Conservation (phyloP, 2,797 vertebrate species). For the Rousettus madagascariensis region DNA sequence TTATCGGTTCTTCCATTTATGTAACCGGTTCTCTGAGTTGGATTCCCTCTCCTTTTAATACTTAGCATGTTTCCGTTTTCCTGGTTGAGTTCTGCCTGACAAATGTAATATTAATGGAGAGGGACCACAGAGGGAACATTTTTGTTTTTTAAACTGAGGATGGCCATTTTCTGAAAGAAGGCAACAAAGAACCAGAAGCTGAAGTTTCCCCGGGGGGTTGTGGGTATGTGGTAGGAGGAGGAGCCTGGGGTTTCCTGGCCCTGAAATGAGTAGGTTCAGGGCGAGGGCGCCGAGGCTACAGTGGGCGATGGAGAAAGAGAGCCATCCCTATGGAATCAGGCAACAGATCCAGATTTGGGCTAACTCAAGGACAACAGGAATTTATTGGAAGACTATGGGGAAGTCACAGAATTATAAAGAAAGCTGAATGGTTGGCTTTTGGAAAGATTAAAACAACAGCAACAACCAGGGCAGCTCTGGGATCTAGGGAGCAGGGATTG, state of each 20-base stretch:
- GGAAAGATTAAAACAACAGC: neutral
- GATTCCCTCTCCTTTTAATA: neutral
- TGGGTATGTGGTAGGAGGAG: neutral
- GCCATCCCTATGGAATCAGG: neutral
- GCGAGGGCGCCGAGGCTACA: neutral
- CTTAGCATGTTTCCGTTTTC: neutral
- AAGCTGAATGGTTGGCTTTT: neutral
- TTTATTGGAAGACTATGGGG: neutral
- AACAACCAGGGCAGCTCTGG: neutral
- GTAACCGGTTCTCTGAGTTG: neutral
- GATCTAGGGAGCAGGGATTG: neutral
- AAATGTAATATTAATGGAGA: neutral
- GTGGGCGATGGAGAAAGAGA: neutral
- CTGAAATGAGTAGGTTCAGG: neutral
- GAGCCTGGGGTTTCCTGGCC: neutral
- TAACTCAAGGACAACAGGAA: neutral
- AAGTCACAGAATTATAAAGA: conserved; percentile 20
- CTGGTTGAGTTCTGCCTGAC: neutral
- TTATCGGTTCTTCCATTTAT: neutral
- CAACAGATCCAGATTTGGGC: neutral
- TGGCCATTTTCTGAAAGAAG: neutral
- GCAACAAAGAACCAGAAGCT: neutral
- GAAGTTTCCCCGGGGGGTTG: neutral
- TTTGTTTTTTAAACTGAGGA: conserved; percentile 27
- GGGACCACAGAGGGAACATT: neutral